Conservation (phyloP, 2,113 vertebrate genomes). For the Cyphomyrus discorhynchus region DNA sequence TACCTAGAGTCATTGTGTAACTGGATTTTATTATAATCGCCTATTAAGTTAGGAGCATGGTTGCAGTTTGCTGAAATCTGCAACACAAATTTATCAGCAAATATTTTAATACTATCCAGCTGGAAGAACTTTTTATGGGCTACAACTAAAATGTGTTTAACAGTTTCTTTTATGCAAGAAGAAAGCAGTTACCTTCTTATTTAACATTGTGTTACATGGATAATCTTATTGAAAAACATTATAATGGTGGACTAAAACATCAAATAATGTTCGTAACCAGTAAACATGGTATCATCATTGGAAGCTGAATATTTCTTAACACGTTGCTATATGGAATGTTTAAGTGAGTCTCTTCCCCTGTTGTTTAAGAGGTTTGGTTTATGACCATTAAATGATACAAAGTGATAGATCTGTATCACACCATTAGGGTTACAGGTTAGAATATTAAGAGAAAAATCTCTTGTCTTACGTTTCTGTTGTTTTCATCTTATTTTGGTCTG, state of each 20-base stretch:
- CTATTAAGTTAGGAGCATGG: neutral
- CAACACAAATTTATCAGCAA: neutral
- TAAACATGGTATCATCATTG: neutral
- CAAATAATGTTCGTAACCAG: neutral
- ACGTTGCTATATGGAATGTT: neutral
- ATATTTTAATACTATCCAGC: neutral
- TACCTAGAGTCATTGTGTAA: neutral
- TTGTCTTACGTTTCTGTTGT: neutral
- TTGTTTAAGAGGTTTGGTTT: neutral
- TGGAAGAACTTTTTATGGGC: neutral
- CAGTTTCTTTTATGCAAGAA: neutral
- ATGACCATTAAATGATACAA: neutral
- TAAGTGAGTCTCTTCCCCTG: neutral
- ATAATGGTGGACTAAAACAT: neutral
- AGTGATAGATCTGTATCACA: neutral
- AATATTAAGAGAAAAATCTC: neutral
- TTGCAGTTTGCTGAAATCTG: neutral
- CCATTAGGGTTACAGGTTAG: neutral
- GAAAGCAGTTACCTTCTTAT: neutral
- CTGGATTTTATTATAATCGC: neutral
- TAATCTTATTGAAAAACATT: neutral
- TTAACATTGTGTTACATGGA: neutral
- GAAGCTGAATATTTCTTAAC: neutral
- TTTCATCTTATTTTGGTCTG: neutral
- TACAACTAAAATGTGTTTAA: neutral